Base-by-base conservation (phyloP, 2,797 vertebrate species). In the Thunnus albacares region DNA sequence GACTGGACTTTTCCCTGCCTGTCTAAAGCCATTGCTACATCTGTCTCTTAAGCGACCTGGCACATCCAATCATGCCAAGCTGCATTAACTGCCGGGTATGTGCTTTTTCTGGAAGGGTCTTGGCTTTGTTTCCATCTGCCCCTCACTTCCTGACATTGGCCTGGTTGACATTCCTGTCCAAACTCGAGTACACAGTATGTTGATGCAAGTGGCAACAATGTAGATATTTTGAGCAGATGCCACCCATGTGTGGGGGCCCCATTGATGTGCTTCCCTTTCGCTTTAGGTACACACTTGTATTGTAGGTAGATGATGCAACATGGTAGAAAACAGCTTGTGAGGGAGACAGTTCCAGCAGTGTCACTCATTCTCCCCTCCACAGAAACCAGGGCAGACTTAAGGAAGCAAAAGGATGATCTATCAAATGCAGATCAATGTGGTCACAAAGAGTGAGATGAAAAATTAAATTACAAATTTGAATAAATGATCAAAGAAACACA, bases 21-120 rank as follows among this genome's bases (percentile, higher is more conserved):
- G 68, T 84, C 45, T 53, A 35, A 67, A 82, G 15, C 9, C 65
- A 63, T 76, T 24, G 65, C 71, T 59, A 4, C 56, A 56, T 62
- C 52, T 28, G 68, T 56, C 75, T 60, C 38, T 15, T 59, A 72
- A 30, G 43, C 43, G 18, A 53, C 0, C 24, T 38, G 18, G 41
- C 68, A 66, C 71, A 41, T 71, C 67, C 55, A 51, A n/a, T 78
- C 26, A 47, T 52, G 64, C 66, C 75, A 72, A 2, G 35, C 78
- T 60, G 66, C 73, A 15, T 79, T 83, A 73, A 55, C 53, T 22
- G 28, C n/a, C 10, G 41, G 8, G 20, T 17, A n/a, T 28, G 52
- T 35, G 55, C n/a, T 10, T 64, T 70, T 38, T 66, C 43, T n/a
- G 38, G 24, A 71, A 53, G 56, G 41, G 66, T 57, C 35, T 49